Percentiles rank a stretch among this genome's conserved stretches.
These are phyloP conservation scores for Cephalotes varians DNA, from an alignment of 2,888 invertebrate species.

Conservation along the genomic window DNA sequence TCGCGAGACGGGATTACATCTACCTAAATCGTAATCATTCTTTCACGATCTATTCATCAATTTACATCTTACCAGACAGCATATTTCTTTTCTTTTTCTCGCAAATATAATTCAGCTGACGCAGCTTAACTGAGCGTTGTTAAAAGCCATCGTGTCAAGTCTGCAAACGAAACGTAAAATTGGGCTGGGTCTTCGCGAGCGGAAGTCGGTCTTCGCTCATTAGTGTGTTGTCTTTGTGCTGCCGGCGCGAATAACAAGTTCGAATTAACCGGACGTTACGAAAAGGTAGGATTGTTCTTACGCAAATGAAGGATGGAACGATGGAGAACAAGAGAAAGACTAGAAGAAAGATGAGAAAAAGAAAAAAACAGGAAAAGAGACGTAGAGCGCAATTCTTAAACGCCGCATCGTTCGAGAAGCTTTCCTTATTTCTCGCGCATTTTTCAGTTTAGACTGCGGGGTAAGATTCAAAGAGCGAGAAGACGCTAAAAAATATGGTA, in stretches of 20 bases:
- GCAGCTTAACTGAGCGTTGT: constrained; percentile 34
- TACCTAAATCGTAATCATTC: not conserved
- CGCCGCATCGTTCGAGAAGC: constrained; percentile 58
- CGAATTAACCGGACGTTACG: constrained; percentile 74
- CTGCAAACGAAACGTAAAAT: constrained; percentile 66
- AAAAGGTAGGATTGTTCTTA: constrained; percentile 52
- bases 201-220: constrained; percentile 70
- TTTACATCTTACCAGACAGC: not conserved
- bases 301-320: constrained; percentile 66
- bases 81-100: not conserved
- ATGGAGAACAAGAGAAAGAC: constrained; percentile 58
- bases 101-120: constrained; percentile 22
- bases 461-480: constrained; percentile 63
- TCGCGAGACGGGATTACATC: too few relatives aligned
- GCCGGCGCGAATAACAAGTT: constrained; percentile 72
- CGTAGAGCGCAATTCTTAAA: constrained; percentile 65
- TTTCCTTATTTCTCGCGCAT: constrained; percentile 62
- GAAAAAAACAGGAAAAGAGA: constrained; percentile 62
- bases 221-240: constrained; percentile 70
- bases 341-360: constrained; percentile 38
- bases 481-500: constrained; percentile 23
- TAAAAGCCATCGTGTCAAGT: constrained; percentile 30
- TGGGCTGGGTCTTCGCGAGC: constrained; percentile 9
- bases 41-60: not conserved
- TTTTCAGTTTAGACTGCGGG: constrained; percentile 55